Conservation (phyloP, 2,888 invertebrate species). For the Drosophila antonietae region DNA sequence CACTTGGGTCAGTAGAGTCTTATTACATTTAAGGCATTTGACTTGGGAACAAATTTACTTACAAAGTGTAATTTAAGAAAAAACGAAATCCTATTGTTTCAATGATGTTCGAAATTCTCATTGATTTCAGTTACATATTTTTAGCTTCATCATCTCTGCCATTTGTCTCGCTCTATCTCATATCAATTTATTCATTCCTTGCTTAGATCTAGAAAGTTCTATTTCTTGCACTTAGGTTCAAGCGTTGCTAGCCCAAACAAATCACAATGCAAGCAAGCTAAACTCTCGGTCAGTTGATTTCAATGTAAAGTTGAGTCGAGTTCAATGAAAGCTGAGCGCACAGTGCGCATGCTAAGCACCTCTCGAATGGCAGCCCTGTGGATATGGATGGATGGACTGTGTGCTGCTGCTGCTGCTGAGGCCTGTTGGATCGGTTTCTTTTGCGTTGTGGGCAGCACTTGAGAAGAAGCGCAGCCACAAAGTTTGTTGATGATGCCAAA, state of each 20-base stretch:
- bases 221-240: background rate
- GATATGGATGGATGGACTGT: background rate
- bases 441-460: constrained; percentile 6
- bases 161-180: no score
- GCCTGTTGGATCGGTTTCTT: constrained; percentile 15
- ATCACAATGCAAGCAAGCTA: background rate
- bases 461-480: constrained; percentile 27
- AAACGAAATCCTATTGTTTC: no score
- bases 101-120: no score
- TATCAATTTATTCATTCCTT: background rate
- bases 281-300: constrained; percentile 2
- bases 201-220: background rate
- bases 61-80: no score
- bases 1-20: no score
- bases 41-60: no score
- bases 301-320: background rate
- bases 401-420: background rate
- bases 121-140: no score
- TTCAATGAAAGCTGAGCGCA: constrained; percentile 21
- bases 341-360: constrained; percentile 10
- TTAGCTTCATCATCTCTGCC: no score
- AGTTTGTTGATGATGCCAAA: constrained; percentile 34
- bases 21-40: no score
- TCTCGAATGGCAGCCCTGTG: background rate
- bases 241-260: background rate